Evolutionary conservation across 2,113 vertebrate species (phyloP).

Genomic region (Rhineura floridana): DNA sequence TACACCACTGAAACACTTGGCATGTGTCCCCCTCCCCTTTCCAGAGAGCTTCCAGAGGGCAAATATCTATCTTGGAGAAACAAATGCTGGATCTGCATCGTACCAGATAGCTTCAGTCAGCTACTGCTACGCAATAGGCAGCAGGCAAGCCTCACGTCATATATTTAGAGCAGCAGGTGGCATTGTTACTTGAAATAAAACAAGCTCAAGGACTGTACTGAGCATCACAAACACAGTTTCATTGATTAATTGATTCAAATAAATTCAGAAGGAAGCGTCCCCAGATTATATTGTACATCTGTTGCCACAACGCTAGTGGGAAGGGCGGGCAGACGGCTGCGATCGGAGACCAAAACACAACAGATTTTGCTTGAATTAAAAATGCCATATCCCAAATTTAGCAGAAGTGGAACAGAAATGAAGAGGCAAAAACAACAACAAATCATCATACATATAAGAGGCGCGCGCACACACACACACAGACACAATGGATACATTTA

Average conservation of each 20-base stretch:
- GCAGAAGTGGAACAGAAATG: neutral
- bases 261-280: constrained; percentile 38
- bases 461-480: neutral
- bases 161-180: constrained; percentile 38
- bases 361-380: constrained; percentile 10
- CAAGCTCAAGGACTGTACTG: neutral
- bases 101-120: neutral
- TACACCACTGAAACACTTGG: neutral
- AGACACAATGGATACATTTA: neutral
- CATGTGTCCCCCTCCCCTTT: neutral
- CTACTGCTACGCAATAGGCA: neutral
- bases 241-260: constrained; percentile 27
- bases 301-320: neutral
- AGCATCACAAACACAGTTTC: constrained; percentile 22
- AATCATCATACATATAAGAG: neutral
- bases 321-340: neutral
- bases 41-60: neutral
- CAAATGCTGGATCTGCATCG: neutral
- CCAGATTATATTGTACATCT: constrained; percentile 18
- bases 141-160: neutral
- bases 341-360: constrained; percentile 26
- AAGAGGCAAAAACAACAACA: neutral
- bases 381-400: neutral
- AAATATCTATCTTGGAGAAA: neutral
- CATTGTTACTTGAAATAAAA: constrained; percentile 53